Conservation (phyloP, 2,113 vertebrate genomes). For the Pionites leucogaster region DNA sequence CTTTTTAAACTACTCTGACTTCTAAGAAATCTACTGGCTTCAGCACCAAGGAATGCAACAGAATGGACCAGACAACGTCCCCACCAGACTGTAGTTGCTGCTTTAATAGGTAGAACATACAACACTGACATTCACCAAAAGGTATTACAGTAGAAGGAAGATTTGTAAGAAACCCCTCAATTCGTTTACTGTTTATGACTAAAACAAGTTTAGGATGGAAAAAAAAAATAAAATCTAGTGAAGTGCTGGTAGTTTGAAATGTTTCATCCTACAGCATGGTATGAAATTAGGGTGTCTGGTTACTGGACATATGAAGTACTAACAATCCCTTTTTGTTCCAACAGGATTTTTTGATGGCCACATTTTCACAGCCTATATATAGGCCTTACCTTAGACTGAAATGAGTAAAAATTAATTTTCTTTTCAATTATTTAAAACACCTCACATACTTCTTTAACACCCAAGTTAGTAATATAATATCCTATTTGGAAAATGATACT, state of each 20-base stretch:
- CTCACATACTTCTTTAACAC: neutral
- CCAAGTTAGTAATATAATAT: neutral
- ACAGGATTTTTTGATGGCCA: neutral
- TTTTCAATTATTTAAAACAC: neutral
- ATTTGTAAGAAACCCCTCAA: neutral
- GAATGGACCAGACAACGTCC: neutral
- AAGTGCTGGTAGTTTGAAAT: neutral
- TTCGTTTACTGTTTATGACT: neutral
- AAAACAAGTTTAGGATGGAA: neutral
- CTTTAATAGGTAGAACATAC: neutral
- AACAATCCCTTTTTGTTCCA: neutral
- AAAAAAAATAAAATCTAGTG: neutral
- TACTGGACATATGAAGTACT: neutral
- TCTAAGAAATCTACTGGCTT: neutral
- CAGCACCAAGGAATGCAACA: neutral
- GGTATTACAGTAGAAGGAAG: neutral
- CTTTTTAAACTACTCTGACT: neutral
- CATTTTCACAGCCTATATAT: neutral
- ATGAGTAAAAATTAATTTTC: neutral
- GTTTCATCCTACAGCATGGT: neutral
- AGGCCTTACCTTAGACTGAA: neutral
- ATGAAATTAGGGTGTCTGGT: neutral
- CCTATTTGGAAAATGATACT: neutral
- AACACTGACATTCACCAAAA: neutral
- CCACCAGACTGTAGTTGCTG: neutral